Conservation (phyloP, 2,113 vertebrate species). For the Leptobrachium leishanense region DNA sequence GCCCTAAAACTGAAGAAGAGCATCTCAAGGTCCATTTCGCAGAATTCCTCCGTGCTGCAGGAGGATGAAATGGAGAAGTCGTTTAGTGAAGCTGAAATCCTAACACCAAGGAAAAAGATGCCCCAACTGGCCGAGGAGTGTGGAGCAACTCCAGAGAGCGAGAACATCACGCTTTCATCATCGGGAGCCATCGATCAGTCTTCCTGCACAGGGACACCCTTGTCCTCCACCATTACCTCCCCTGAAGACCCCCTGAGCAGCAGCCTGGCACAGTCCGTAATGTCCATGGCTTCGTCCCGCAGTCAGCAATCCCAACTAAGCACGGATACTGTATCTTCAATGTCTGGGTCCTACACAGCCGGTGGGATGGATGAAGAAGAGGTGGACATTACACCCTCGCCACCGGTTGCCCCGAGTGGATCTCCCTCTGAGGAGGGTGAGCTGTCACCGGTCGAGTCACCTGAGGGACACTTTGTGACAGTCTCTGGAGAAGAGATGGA, state of each 20-base stretch:
- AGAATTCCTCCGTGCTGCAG: constrained; percentile 87
- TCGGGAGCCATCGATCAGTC: constrained; percentile 93
- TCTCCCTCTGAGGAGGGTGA: constrained; percentile 78
- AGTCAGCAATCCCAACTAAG: constrained; percentile 95
- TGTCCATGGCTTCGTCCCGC: constrained; percentile 98
- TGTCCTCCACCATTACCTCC: constrained; percentile 95
- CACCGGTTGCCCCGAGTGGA: constrained; percentile 66
- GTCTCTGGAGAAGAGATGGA: constrained; percentile 82
- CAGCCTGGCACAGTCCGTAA: constrained; percentile 96
- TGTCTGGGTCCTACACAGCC: constrained; percentile 93
- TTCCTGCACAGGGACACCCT: constrained; percentile 88
- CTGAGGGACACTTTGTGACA: constrained; percentile 75
- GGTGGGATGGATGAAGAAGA: constrained; percentile 78
- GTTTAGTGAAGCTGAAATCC: constrained; percentile 81
- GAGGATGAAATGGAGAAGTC: constrained; percentile 92
- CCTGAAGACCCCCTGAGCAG: constrained; percentile 97
- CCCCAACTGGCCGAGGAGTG: constrained; percentile 75
- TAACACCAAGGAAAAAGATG: constrained; percentile 71
- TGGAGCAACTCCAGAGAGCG: constrained; percentile 86
- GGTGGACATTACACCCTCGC: constrained; percentile 63
- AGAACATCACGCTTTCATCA: constrained; percentile 91
- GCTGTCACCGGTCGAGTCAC: constrained; percentile 74
- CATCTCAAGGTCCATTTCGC: constrained; percentile 87
- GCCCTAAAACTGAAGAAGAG: constrained; percentile 85
- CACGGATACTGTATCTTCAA: constrained; percentile 93